Base-by-base conservation (phyloP, 2,113 vertebrate genomes). In the Bos indicus region DNA sequence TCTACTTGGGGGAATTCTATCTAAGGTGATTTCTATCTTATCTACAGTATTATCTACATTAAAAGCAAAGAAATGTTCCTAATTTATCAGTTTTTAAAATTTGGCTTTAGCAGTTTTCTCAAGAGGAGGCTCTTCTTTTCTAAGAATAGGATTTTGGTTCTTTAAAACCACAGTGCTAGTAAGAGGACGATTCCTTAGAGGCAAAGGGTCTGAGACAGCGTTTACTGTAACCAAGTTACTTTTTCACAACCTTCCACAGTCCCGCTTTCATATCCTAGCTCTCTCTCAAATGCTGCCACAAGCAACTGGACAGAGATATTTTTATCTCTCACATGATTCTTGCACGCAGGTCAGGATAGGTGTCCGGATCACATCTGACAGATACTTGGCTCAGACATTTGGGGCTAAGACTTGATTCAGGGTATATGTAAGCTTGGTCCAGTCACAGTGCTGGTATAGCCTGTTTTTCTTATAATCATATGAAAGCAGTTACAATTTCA, bases 251-350 rank as follows among this genome's bases (percentile, higher is more conserved):
- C 87, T 90, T 30, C 64, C 67, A 33, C 51, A 59, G 43, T 46
- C 64, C 77, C 78, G 5, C 48, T 64, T 54, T 96, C 36, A 40
- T 28, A 48, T 77, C 25, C 48, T 9, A 46, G 33, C 8, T 80
- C 86, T 81, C 16, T 87, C 59, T 83, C 25, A 25, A 90, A 81
- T 40, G 81, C 60, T 92, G 92, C 83, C 56, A 28, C 30, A 19
- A 56, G 86, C 77, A 92, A 87, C 3, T 33, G 90, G 46, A 93
- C 56, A 80, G 56, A 13, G 93, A 43, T 97, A 97, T 98, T 96
- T 98, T 96, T 97, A 83, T 60, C 82, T 46, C 36, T 93, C 98
- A 97, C 83, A 90, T 88, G 97, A 97, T 67, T 88, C n/a, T 25
- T 62, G 30, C 46, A 25, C 36, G 91, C 62, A 97, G 97, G 97